Conservation (phyloP, 2,888 invertebrate genomes). For the Mylabris sibirica region DNA sequence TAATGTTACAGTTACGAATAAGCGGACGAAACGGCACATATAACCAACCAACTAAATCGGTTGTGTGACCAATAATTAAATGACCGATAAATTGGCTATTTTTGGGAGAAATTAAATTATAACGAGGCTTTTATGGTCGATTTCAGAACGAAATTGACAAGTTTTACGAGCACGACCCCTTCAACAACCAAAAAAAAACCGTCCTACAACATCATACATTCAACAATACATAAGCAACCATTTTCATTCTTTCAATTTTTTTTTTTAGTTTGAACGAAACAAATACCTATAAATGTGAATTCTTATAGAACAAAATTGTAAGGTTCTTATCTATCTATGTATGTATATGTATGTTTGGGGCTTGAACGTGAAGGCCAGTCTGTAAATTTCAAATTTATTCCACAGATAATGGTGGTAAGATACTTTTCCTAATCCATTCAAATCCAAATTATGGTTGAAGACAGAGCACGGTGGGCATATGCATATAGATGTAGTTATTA, state of each 20-base stretch:
- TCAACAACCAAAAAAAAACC: neutral
- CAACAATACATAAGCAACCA: neutral
- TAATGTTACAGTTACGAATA: slow-evolving; percentile 23
- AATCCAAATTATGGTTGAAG: slow-evolving; percentile 32
- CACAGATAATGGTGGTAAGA: slow-evolving; percentile 25
- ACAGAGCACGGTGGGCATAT: slow-evolving; percentile 36
- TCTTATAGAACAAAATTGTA: neutral
- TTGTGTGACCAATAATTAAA: slow-evolving; percentile 19
- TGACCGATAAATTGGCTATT: slow-evolving; percentile 18
- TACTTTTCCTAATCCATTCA: slow-evolving; percentile 32
- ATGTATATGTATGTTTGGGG: neutral
- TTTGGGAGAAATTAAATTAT: slow-evolving; percentile 14
- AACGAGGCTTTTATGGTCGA: slow-evolving; percentile 4
- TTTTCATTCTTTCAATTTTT: neutral
- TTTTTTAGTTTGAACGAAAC: neutral
- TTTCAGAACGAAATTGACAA: neutral
- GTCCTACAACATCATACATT: neutral
- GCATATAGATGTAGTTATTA: slow-evolving; percentile 49
- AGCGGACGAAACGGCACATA: slow-evolving; percentile 14
- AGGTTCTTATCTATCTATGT: neutral
- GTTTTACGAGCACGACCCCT: neutral
- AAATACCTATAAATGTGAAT: slow-evolving; percentile 1
- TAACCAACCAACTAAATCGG: slow-evolving; percentile 14
- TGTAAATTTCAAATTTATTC: slow-evolving; percentile 22
- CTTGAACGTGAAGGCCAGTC: neutral